Conservation (phyloP, 1,140 invertebrate species). For the Drosophila malerkotliana region DNA sequence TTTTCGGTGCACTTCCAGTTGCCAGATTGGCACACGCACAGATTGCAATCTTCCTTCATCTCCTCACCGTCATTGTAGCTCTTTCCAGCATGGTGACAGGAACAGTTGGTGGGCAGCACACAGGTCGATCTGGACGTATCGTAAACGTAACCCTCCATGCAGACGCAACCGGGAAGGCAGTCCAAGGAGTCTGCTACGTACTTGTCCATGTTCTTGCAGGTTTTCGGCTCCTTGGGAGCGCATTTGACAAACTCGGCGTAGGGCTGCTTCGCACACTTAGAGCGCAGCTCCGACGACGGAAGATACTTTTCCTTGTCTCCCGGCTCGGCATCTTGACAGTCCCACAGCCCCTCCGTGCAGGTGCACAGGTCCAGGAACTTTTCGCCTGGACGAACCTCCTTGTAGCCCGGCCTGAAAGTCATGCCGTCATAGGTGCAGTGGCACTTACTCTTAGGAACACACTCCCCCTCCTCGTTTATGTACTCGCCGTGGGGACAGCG, state of each 20-base stretch:
- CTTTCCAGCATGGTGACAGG: slow-evolving; percentile 93
- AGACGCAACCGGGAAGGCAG: slow-evolving; percentile 91
- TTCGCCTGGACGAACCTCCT: slow-evolving; percentile 88
- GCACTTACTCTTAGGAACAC: slow-evolving; percentile 90
- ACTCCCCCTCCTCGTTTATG: slow-evolving; percentile 88
- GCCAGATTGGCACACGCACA: slow-evolving; percentile 88
- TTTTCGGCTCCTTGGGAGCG: slow-evolving; percentile 89
- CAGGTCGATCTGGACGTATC: slow-evolving; percentile 89
- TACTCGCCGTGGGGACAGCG: slow-evolving; percentile 92
- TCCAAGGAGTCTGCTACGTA: slow-evolving; percentile 84
- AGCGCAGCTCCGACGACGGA: slow-evolving; percentile 86
- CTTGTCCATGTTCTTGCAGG: slow-evolving; percentile 93
- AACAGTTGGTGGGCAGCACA: slow-evolving; percentile 89
- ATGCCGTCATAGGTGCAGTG: slow-evolving; percentile 90
- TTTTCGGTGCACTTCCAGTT: slow-evolving; percentile 89
- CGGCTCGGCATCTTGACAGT: slow-evolving; percentile 87
- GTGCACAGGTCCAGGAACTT: slow-evolving; percentile 89
- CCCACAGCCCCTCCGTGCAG: slow-evolving; percentile 91
- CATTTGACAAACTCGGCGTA: slow-evolving; percentile 91
- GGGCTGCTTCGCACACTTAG: slow-evolving; percentile 86
- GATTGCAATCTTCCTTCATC: slow-evolving; percentile 93
- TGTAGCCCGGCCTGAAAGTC: slow-evolving; percentile 90
- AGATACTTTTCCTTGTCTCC: slow-evolving; percentile 87
- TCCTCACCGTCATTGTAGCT: slow-evolving; percentile 91
- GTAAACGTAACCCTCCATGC: slow-evolving; percentile 90